Evolutionary conservation across 2,888 invertebrate genomes (phyloP).

Genomic region (Laspeyria flexula): DNA sequence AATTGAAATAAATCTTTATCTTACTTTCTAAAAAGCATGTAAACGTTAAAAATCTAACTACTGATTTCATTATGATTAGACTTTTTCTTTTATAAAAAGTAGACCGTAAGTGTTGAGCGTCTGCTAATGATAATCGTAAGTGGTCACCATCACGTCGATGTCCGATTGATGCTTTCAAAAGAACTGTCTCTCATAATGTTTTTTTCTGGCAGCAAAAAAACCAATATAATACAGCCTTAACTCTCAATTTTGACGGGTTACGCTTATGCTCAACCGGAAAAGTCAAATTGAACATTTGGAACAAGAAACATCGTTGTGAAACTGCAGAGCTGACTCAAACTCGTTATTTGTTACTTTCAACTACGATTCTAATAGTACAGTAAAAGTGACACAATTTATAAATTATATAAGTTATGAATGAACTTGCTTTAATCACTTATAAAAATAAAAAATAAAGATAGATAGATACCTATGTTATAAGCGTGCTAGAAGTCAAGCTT

Average conservation of each 20-base stretch:
- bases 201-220: not conserved
- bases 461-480: no score
- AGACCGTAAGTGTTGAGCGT: constrained; percentile 18
- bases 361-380: not conserved
- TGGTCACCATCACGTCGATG: constrained; percentile 10
- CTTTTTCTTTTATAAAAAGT: constrained; percentile 21
- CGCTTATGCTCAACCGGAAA: not conserved
- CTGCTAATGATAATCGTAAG: constrained; percentile 34
- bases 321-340: not conserved
- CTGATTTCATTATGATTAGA: constrained; percentile 27
- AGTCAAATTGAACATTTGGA: not conserved
- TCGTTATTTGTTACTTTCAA: not conserved
- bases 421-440: no score
- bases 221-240: not conserved
- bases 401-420: not conserved
- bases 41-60: constrained; percentile 13
- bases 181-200: not conserved
- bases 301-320: not conserved
- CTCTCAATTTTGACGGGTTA: not conserved
- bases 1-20: not conserved
- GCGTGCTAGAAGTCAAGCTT: no score
- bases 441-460: no score
- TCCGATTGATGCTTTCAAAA: constrained; percentile 24
- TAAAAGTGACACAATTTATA: not conserved
- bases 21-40: not conserved